Evolutionary conservation across 2,888 invertebrate genomes (phyloP).

Genomic region (Drosophila longiperda): DNA sequence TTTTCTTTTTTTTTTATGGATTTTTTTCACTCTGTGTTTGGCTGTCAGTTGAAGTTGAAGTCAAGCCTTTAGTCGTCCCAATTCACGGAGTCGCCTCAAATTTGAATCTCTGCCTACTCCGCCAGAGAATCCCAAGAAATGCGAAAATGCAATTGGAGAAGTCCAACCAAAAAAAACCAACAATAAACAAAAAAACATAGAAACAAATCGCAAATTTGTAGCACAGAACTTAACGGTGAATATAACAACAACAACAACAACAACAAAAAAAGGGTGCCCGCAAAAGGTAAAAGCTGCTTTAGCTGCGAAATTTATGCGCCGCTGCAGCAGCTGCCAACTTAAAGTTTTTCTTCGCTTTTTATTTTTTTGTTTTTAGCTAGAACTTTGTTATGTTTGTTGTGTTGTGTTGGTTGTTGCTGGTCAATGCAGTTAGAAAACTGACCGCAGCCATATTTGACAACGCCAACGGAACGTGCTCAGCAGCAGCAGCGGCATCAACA

Average conservation of each 20-base stretch:
- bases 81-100: constrained; percentile 38
- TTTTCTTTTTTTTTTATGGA: not conserved
- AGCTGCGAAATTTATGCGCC: constrained; percentile 69
- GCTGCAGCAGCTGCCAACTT: constrained; percentile 22
- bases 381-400: constrained; percentile 16
- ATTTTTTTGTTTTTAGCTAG: constrained; percentile 27
- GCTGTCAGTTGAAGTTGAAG: constrained; percentile 15
- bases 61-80: constrained; percentile 44
- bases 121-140: constrained; percentile 26
- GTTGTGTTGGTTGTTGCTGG: constrained; percentile 32
- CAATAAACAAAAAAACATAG: constrained; percentile 18
- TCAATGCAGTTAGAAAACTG: constrained; percentile 64
- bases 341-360: constrained; percentile 43
- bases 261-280: constrained; percentile 69
- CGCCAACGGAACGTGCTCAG: constrained; percentile 66
- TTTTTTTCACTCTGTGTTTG: not conserved
- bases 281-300: constrained; percentile 77
- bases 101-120: constrained; percentile 52
- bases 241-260: constrained; percentile 8
- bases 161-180: not conserved
- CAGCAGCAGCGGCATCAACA: not conserved
- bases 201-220: constrained; percentile 58
- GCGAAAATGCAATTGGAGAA: constrained; percentile 21
- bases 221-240: constrained; percentile 70
- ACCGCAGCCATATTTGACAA: constrained; percentile 78